A percentile compares a stretch with the other conserved stretches of the same genome.
These are phyloP conservation scores for Habropoda laboriosa DNA, from an alignment of 1,140 invertebrate species.

Conservation along the genomic window DNA sequence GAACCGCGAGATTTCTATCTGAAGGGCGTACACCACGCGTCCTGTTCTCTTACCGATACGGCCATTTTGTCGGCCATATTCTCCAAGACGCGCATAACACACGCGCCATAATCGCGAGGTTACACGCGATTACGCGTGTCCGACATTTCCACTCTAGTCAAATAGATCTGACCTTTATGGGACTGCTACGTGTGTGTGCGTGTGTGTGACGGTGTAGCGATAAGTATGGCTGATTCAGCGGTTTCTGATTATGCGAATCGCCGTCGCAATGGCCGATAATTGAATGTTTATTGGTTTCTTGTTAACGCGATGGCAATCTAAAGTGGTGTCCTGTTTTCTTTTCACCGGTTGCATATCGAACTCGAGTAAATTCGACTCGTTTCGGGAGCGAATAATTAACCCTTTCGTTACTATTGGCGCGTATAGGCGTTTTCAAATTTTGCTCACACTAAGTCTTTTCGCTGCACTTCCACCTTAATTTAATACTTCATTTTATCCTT, in stretches of 20 bases:
- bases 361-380: too few relatives aligned
- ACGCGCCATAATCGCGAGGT: constrained; percentile 45
- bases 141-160: constrained; percentile 2
- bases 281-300: neutral
- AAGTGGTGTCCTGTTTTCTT: neutral
- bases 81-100: constrained; percentile 47
- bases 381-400: neutral
- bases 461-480: too few relatives aligned
- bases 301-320: neutral
- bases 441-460: too few relatives aligned
- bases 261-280: neutral
- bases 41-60: constrained; percentile 51
- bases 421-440: too few relatives aligned
- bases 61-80: constrained; percentile 35
- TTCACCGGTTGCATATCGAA: neutral
- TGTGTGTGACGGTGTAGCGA: too few relatives aligned
- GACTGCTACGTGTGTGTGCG: neutral
- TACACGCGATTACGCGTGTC: constrained; percentile 59
- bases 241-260: neutral
- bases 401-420: too few relatives aligned
- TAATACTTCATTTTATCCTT: too few relatives aligned
- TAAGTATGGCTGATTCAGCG: neutral
- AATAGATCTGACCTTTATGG: constrained; percentile 24
- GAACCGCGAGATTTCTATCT: constrained; percentile 44
- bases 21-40: constrained; percentile 6